These are phyloP conservation scores for Cantharis rufa DNA, from an alignment of 2,888 invertebrate genomes.

Conservation along the genomic window DNA sequence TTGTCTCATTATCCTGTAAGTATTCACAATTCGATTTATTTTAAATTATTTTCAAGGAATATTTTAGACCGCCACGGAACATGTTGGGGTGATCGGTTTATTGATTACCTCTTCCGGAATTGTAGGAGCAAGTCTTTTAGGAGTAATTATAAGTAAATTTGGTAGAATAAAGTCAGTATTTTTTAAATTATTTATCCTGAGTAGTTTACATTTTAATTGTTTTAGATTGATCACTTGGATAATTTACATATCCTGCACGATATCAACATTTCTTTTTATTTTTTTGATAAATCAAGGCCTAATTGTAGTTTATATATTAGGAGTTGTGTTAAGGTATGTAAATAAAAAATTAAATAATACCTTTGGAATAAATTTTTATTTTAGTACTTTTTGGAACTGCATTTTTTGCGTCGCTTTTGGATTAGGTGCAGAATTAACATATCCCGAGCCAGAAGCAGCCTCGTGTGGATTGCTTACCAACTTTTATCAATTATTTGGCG, in stretches of 20 bases:
- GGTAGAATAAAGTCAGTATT: neutral
- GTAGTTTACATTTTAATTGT: neutral
- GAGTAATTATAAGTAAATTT: neutral
- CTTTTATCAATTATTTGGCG: constrained; percentile 51
- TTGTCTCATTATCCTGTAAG: neutral
- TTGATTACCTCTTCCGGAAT: neutral
- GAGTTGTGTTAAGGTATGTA: neutral
- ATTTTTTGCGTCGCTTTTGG: constrained; percentile 95
- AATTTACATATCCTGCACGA: neutral
- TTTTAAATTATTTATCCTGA: neutral
- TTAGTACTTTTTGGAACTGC: constrained; percentile 95
- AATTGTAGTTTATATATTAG: neutral
- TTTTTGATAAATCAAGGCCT: neutral
- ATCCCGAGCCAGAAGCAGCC: constrained; percentile 93
- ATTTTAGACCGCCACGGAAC: neutral
- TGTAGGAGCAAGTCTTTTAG: neutral
- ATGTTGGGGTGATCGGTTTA: neutral
- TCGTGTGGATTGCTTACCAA: constrained; percentile 92
- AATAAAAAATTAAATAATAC: neutral
- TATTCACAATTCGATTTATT: neutral
- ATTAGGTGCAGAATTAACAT: constrained; percentile 93
- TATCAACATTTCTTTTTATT: neutral
- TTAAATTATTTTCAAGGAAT: neutral
- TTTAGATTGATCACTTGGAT: neutral
- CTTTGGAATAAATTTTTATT: constrained; percentile 39